Percentiles rank a stretch among this genome's conserved stretches.
Conservation (phyloP, 2,797 vertebrate genomes). For the Myotis pilosus region DNA sequence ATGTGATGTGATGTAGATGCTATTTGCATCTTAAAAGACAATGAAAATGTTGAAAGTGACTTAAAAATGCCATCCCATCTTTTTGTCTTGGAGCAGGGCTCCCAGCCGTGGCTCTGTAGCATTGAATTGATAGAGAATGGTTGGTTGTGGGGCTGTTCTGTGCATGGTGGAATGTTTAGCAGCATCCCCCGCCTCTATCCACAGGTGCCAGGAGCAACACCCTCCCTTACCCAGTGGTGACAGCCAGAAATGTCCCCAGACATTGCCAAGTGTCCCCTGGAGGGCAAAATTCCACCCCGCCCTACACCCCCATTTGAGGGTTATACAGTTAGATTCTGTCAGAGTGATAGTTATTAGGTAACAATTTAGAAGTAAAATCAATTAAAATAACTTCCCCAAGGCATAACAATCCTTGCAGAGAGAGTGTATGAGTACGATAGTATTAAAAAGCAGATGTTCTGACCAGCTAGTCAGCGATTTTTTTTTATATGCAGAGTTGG, state of each 20-base stretch:
- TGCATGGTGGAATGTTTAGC: background rate
- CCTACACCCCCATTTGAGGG: background rate
- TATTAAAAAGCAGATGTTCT: conserved; percentile 15
- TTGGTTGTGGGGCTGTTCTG: background rate
- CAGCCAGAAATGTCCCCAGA: background rate
- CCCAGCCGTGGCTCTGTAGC: background rate
- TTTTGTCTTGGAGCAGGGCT: background rate
- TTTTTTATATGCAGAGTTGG: background rate
- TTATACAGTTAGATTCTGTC: background rate
- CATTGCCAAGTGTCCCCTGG: background rate
- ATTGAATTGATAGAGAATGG: background rate
- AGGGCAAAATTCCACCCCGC: background rate
- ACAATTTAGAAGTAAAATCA: background rate
- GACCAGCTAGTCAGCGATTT: background rate
- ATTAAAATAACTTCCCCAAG: background rate
- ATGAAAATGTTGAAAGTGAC: background rate
- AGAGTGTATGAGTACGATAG: background rate
- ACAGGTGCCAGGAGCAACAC: background rate
- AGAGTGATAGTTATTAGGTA: background rate
- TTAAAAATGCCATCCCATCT: background rate
- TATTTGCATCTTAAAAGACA: background rate
- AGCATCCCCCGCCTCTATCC: background rate
- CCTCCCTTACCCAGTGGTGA: background rate
- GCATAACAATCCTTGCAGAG: background rate
- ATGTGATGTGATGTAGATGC: background rate